Evolutionary conservation across 2,797 vertebrate genomes (phyloP).

Genomic region (Gymnocypris eckloni): DNA sequence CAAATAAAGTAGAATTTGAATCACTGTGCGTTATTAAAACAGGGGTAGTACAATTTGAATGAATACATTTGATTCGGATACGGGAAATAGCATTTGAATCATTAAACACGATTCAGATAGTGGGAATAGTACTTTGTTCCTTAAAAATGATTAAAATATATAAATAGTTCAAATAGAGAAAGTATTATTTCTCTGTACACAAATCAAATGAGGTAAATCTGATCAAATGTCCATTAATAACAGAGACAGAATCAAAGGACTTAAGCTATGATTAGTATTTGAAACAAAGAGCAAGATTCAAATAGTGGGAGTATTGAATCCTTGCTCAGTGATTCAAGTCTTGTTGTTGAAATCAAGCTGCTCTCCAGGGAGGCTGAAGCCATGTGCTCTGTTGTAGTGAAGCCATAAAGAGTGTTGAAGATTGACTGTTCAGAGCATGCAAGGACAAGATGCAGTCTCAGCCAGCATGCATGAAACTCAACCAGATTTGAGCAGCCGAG

Average conservation of each 20-base stretch:
- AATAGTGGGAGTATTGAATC: slow-evolving; percentile 16
- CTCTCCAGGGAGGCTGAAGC: slow-evolving; percentile 28
- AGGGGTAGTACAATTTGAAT: neutral
- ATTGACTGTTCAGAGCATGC: slow-evolving; percentile 43
- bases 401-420: slow-evolving; percentile 22
- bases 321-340: neutral
- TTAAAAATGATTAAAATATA: neutral
- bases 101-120: neutral
- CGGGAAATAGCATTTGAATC: neutral
- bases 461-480: slow-evolving; percentile 51
- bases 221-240: neutral
- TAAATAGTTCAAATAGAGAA: neutral
- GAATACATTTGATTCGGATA: neutral
- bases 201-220: neutral
- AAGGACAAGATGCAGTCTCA: slow-evolving; percentile 55
- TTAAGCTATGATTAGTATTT: neutral
- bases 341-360: slow-evolving; percentile 40
- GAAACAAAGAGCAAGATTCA: neutral
- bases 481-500: slow-evolving; percentile 54
- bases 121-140: neutral
- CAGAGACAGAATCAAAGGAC: neutral
- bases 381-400: slow-evolving; percentile 35
- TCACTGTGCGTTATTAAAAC: neutral
- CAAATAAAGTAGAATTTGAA: neutral
- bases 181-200: neutral